Conservation (phyloP, 2,797 vertebrate species). For the Pseudotriccus pelzelni region DNA sequence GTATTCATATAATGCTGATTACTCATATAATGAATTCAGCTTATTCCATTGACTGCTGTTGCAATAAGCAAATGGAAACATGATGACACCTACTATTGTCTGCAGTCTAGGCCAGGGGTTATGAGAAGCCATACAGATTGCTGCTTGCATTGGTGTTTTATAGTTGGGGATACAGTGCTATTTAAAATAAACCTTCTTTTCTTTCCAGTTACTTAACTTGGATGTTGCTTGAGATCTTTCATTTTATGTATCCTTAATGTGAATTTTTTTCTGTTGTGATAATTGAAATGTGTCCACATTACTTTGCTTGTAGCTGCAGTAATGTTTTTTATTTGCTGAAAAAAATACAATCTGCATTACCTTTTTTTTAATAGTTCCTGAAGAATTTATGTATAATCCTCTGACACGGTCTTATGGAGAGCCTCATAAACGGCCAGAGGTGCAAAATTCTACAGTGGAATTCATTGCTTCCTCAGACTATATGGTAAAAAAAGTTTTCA, state of each 20-base stretch:
- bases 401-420: slow-evolving; percentile 94
- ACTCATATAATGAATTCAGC: not conserved
- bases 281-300: not conserved
- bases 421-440: slow-evolving; percentile 95
- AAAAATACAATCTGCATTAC: not conserved
- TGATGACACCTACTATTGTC: not conserved
- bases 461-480: slow-evolving; percentile 98
- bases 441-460: slow-evolving; percentile 95
- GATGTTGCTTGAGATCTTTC: not conserved
- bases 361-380: slow-evolving; percentile 83
- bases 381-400: slow-evolving; percentile 99
- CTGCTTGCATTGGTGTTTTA: not conserved
- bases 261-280: not conserved
- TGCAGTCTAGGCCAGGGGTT: not conserved
- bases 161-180: not conserved
- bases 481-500: slow-evolving; percentile 82
- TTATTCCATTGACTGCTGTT: not conserved
- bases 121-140: not conserved
- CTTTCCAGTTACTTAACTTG: not conserved
- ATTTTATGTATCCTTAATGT: not conserved
- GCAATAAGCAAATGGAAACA: not conserved
- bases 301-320: not conserved
- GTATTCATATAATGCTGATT: not conserved
- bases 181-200: not conserved
- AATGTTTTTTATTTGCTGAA: not conserved